phyloP scores from a whole-genome alignment of 2,113 vertebrate species.

The Cyanocitta stelleri region DNA sequence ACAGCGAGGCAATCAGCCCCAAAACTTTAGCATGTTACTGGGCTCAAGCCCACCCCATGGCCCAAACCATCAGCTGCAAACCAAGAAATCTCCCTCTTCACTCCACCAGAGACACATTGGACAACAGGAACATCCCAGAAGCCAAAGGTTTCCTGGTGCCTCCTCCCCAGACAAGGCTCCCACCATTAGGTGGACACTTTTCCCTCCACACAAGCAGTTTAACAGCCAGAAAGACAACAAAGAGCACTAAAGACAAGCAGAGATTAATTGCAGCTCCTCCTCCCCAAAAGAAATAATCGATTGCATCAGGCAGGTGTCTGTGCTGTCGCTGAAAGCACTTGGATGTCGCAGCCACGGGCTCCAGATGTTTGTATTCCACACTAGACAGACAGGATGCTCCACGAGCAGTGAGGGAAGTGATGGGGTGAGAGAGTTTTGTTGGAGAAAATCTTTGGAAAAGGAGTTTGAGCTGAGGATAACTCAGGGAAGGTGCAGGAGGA shows the following conservation, averaged over 20 bases:
- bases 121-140: neutral
- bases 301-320: neutral
- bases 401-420: accelerated
- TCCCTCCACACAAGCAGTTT: neutral
- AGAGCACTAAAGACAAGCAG: neutral
- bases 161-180: neutral
- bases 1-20: neutral
- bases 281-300: neutral
- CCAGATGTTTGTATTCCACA: neutral
- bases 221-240: neutral
- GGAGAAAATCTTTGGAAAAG: neutral
- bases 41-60: accelerated
- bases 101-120: neutral
- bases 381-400: neutral
- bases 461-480: neutral
- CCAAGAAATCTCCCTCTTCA: neutral
- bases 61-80: neutral
- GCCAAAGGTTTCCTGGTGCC: neutral
- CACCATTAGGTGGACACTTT: neutral
- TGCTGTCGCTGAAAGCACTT: neutral
- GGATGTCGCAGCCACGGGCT: neutral
- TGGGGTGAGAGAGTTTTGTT: accelerated
- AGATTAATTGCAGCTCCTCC: neutral
- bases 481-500: neutral
- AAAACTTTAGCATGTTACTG: accelerated